These are phyloP conservation scores for Ornithorhynchus anatinus DNA, from an alignment of 2,113 vertebrate species.

Conservation along the genomic window DNA sequence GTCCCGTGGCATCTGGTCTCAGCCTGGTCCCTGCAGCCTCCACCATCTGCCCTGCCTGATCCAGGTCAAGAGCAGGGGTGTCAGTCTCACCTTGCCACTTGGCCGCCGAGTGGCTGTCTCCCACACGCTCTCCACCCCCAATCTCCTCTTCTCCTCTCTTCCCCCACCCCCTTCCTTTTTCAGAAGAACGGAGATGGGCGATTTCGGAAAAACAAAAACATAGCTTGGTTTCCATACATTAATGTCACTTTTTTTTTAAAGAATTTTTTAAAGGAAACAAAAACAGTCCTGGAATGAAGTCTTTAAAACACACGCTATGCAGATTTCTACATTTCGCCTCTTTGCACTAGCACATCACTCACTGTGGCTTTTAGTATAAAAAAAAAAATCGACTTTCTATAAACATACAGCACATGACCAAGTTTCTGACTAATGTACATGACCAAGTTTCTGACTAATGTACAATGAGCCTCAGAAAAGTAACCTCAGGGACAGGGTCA, in stretches of 20 bases:
- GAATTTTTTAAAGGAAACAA: constrained; percentile 16
- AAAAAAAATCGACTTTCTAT: constrained; percentile 79
- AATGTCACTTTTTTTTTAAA: constrained; percentile 8
- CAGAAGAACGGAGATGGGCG: constrained; percentile 47
- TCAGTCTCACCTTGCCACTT: accelerated
- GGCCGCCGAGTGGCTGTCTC: background rate
- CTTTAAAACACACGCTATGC: constrained; percentile 65
- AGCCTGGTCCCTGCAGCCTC: background rate
- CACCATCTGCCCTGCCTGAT: background rate
- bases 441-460: constrained; percentile 81
- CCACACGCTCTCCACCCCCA: background rate
- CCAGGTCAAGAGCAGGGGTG: background rate
- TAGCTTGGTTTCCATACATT: constrained; percentile 41
- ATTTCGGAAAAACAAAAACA: constrained; percentile 30
- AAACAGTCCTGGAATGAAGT: constrained; percentile 62
- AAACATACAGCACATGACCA: constrained; percentile 84
- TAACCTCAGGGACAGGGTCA: constrained; percentile 62
- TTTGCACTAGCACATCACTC: constrained; percentile 73
- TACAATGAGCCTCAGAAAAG: constrained; percentile 74
- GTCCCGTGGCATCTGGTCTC: background rate
- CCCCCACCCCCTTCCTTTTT: constrained; percentile 33
- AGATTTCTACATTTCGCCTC: constrained; percentile 75
- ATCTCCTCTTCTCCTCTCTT: background rate
- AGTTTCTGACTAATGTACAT: constrained; percentile 82
- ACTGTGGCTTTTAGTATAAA: constrained; percentile 78